phyloP scores from a whole-genome alignment of 2,113 vertebrate species.

The Climacteris rufus region DNA sequence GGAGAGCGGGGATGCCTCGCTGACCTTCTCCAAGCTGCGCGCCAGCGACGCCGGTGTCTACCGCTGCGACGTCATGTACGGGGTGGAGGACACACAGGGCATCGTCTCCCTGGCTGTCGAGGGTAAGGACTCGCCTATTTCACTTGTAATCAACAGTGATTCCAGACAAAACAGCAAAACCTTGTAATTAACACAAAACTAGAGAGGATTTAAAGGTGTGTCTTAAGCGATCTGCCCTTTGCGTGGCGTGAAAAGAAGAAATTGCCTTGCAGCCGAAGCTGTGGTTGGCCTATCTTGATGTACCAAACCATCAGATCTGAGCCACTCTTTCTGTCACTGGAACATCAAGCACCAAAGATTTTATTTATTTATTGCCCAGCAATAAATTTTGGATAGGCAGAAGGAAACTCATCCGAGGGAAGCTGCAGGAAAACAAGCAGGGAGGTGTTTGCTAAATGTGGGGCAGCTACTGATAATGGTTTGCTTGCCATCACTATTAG shows the following conservation, averaged over 20 bases:
- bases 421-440: neutral
- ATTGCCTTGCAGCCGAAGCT: neutral
- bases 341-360: neutral
- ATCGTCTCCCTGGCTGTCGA: constrained; percentile 82
- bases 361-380: neutral
- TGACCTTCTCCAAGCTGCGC: constrained; percentile 86
- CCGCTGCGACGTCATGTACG: constrained; percentile 92
- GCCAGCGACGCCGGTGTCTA: constrained; percentile 92
- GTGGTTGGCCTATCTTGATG: neutral
- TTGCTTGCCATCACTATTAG: neutral
- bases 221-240: neutral
- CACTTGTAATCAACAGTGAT: neutral
- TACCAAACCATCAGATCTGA: neutral
- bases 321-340: neutral
- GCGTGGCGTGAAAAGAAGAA: neutral
- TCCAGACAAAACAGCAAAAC: neutral
- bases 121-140: constrained; percentile 72
- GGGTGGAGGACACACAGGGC: constrained; percentile 90
- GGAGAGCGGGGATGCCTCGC: constrained; percentile 84
- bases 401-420: neutral
- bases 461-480: neutral
- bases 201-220: fast-evolving
- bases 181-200: neutral
- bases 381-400: neutral
- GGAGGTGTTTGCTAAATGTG: neutral